These are phyloP conservation scores for Falcaria lacertinaria DNA, from an alignment of 2,888 invertebrate species.

Conservation along the genomic window DNA sequence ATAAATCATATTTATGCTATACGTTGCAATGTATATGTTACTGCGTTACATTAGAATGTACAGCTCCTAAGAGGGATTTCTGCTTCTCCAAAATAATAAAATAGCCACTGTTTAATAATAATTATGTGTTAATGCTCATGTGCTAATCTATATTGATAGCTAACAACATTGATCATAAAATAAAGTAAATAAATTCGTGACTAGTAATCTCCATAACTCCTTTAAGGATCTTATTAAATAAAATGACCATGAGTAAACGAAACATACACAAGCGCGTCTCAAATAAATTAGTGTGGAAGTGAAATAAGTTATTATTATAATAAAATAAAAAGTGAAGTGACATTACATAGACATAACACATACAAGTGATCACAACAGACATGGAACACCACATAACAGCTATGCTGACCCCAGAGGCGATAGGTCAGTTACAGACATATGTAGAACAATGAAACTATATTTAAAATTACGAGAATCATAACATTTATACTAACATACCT, in stretches of 20 bases:
- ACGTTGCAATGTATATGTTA: neutral
- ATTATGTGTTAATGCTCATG: neutral
- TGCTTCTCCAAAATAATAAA: neutral
- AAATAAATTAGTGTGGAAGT: no score
- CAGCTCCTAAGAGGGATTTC: no score
- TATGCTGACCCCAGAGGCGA: conserved; percentile 62
- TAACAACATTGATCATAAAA: no score
- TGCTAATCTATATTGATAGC: no score
- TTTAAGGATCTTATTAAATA: no score
- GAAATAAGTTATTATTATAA: conserved; percentile 8
- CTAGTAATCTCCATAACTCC: no score
- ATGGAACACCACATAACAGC: conserved; percentile 51
- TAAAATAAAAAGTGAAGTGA: conserved; percentile 8
- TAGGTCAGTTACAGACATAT: conserved; percentile 57
- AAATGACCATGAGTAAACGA: no score
- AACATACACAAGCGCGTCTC: no score
- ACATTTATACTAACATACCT: neutral
- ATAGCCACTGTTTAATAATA: neutral
- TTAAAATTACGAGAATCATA: no score
- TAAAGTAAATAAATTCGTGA: no score
- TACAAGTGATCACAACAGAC: conserved; percentile 49
- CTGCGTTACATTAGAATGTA: neutral
- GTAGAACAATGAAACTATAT: conserved; percentile 27
- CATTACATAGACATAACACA: conserved; percentile 23
- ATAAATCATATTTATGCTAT: neutral